phyloP scores from a whole-genome alignment of 2,888 invertebrate genomes.

The Sepiola atlantica region DNA sequence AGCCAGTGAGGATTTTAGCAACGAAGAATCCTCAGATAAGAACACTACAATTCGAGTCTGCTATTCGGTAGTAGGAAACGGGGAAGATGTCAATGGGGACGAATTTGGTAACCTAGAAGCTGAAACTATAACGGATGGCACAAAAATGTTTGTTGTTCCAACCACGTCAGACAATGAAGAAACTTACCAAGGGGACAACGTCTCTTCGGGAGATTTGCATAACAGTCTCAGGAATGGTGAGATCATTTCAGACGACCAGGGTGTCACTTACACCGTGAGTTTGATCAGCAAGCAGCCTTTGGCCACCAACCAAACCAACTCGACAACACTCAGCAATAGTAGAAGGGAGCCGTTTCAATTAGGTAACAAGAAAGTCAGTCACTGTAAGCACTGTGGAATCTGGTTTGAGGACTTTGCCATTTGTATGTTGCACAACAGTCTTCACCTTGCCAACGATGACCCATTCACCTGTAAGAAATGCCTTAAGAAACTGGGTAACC shows the following conservation, averaged over 20 bases:
- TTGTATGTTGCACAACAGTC: conserved; percentile 62
- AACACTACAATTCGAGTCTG: conserved; percentile 5
- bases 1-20: conserved; percentile 38
- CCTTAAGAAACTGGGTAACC: conserved; percentile 65
- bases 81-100: conserved; percentile 36
- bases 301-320: conserved; percentile 32
- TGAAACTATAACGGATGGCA: conserved; percentile 44
- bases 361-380: conserved; percentile 42
- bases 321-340: conserved; percentile 21
- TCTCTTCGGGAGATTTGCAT: neutral
- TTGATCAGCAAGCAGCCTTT: conserved; percentile 38
- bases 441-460: conserved; percentile 63
- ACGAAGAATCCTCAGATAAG: neutral
- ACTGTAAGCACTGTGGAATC: conserved; percentile 62
- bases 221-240: conserved; percentile 35
- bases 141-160: conserved; percentile 46
- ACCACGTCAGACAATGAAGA: conserved; percentile 34
- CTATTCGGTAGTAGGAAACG: conserved; percentile 24
- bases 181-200: neutral
- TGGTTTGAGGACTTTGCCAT: conserved; percentile 57
- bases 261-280: conserved; percentile 33
- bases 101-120: conserved; percentile 11
- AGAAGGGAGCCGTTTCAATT: conserved; percentile 38
- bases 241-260: neutral
- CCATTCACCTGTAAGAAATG: conserved; percentile 67